Conservation (phyloP, 2,113 vertebrate genomes). For the Neotoma lepida region DNA sequence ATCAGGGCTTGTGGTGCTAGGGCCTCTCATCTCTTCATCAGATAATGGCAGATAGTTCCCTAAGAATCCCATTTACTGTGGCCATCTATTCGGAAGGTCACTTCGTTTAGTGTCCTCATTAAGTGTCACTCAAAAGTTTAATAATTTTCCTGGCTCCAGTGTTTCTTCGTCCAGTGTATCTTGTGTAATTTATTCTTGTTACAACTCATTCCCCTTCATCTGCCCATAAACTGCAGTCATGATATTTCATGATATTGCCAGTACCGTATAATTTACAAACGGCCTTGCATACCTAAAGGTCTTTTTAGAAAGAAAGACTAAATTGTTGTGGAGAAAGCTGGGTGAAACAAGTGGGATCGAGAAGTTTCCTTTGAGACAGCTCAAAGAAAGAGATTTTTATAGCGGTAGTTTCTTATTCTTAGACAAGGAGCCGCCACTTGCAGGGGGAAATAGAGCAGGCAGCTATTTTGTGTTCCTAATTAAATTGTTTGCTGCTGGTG, state of each 20-base stretch:
- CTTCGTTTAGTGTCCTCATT: slow-evolving; percentile 68
- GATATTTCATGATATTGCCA: slow-evolving; percentile 81
- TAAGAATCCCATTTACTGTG: slow-evolving; percentile 49
- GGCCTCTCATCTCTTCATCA: slow-evolving; percentile 57
- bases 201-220: slow-evolving; percentile 78
- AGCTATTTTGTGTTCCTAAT: slow-evolving; percentile 62
- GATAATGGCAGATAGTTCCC: slow-evolving; percentile 63
- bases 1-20: slow-evolving; percentile 21
- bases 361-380: slow-evolving; percentile 70
- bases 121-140: slow-evolving; percentile 62
- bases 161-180: slow-evolving; percentile 62
- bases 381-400: slow-evolving; percentile 55
- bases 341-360: slow-evolving; percentile 72
- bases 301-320: slow-evolving; percentile 75
- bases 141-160: slow-evolving; percentile 66
- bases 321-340: slow-evolving; percentile 71
- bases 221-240: slow-evolving; percentile 76
- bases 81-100: slow-evolving; percentile 64
- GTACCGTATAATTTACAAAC: slow-evolving; percentile 81
- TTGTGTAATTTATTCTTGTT: slow-evolving; percentile 75
- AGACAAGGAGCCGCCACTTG: slow-evolving; percentile 23
- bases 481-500: slow-evolving; percentile 70
- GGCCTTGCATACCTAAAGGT: slow-evolving; percentile 76
- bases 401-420: slow-evolving; percentile 46
- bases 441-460: slow-evolving; percentile 48